Conservation (phyloP, 1,140 invertebrate genomes). For the Cydia fagiglandana region DNA sequence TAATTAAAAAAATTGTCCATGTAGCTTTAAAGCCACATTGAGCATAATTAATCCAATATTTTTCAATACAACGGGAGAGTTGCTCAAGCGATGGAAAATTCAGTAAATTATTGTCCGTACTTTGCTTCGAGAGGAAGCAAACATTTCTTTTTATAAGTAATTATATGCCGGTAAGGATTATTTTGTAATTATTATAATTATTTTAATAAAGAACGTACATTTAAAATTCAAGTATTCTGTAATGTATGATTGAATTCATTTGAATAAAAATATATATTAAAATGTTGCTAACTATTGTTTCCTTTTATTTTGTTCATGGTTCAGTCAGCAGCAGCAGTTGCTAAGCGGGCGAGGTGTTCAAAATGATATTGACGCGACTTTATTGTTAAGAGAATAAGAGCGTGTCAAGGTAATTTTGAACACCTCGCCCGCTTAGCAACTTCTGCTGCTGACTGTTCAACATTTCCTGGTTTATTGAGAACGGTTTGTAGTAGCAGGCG, state of each 20-base stretch:
- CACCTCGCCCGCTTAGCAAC: too few relatives aligned
- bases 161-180: constrained; percentile 69
- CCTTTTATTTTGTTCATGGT: constrained; percentile 48
- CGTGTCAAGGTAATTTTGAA: too few relatives aligned
- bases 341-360: too few relatives aligned
- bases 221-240: constrained; percentile 75
- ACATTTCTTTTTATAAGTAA: constrained; percentile 62
- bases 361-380: too few relatives aligned
- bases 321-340: too few relatives aligned
- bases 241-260: constrained; percentile 77
- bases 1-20: constrained; percentile 72
- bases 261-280: constrained; percentile 80
- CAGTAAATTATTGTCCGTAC: constrained; percentile 62
- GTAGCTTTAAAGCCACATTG: constrained; percentile 71
- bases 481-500: too few relatives aligned
- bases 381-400: too few relatives aligned
- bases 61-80: constrained; percentile 58
- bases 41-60: constrained; percentile 67
- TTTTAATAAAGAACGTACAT: constrained; percentile 72
- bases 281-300: constrained; percentile 75
- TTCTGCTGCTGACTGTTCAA: too few relatives aligned
- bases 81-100: constrained; percentile 60
- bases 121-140: constrained; percentile 59
- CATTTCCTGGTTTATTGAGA: too few relatives aligned
- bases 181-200: constrained; percentile 77